Percentiles rank a stretch among this genome's conserved stretches.
Evolutionary conservation across 2,113 vertebrate species (phyloP).

Genomic region (Podilymbus podiceps): DNA sequence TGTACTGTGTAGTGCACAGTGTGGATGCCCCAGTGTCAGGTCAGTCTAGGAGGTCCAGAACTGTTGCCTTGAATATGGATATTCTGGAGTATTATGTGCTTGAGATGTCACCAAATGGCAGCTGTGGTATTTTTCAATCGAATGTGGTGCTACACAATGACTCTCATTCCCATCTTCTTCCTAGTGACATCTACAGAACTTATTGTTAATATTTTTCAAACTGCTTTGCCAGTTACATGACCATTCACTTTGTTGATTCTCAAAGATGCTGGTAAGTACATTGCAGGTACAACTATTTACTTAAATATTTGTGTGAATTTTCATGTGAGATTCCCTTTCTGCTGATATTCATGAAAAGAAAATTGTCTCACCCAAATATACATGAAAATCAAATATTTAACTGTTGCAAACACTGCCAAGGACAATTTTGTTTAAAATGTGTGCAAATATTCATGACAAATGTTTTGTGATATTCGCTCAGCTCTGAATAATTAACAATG

Average conservation of each 20-base stretch:
- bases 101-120: not conserved
- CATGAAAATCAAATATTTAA: conserved; percentile 68
- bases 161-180: not conserved
- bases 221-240: not conserved
- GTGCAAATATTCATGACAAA: conserved; percentile 69
- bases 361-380: conserved; percentile 52
- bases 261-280: not conserved
- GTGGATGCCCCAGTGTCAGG: not conserved
- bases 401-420: conserved; percentile 57
- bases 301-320: conserved; percentile 44
- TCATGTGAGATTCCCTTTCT: conserved; percentile 13
- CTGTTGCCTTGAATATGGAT: not conserved
- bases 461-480: conserved; percentile 63
- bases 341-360: conserved; percentile 29
- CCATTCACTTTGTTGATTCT: not conserved
- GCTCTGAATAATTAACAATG: conserved; percentile 66
- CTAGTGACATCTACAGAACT: not conserved
- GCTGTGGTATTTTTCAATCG: not conserved
- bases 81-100: not conserved
- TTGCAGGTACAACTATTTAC: not conserved
- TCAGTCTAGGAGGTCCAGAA: not conserved
- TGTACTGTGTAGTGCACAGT: rapidly evolving
- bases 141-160: not conserved
- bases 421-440: conserved; percentile 68
- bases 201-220: not conserved